Evolutionary conservation across 2,113 vertebrate species (phyloP), one percentile per base, ranked within the genome.

Genomic region (Sinocyclocheilus anshuiensis): DNA sequence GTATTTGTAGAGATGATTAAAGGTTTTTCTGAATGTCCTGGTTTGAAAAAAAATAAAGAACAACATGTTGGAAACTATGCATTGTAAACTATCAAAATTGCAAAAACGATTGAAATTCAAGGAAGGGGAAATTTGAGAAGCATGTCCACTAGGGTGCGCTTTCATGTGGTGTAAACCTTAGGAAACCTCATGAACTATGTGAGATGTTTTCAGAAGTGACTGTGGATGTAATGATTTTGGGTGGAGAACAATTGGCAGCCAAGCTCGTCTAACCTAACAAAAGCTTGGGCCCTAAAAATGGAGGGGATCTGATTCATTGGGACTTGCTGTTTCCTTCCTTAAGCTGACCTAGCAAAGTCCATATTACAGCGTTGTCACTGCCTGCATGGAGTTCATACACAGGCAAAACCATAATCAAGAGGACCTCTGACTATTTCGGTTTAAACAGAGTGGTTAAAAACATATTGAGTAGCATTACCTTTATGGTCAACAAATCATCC

Each of bases 141-240:
- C 12, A 75, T 22, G 22, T 20, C 90, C 91, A 91, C 86, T 78
- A 94, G 93, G 86, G 90, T 88, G 89, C 8, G 81, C 90, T 89
- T 89, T 79, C 50, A 74, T 69, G 72, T 48, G 18, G 42, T 36
- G 5, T 3, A 13, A 42, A 24, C 33, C 77, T 77, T 20, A 7
- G 18, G 61, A 83, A 24, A n/a, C 85, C 63, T 63, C 80, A 77
- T 72, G 63, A 79, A 81, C 71, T 9, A 24, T 57, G 57, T 71
- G 83, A 88, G 90, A 90, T 95, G 94, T 94, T 95, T 95, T 95
- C 93, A 95, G 92, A 92, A 84, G 88, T 92, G 82, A 92, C 92
- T 95, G 92, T 94, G 95, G 94, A 96, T 96, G 94, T 95, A 93
- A 94, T 94, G 93, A 94, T 96, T 96, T 94, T 95, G 96, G 96